These are phyloP conservation scores for Lasioglossum calceatum DNA, from an alignment of 2,888 invertebrate species.

Conservation along the genomic window DNA sequence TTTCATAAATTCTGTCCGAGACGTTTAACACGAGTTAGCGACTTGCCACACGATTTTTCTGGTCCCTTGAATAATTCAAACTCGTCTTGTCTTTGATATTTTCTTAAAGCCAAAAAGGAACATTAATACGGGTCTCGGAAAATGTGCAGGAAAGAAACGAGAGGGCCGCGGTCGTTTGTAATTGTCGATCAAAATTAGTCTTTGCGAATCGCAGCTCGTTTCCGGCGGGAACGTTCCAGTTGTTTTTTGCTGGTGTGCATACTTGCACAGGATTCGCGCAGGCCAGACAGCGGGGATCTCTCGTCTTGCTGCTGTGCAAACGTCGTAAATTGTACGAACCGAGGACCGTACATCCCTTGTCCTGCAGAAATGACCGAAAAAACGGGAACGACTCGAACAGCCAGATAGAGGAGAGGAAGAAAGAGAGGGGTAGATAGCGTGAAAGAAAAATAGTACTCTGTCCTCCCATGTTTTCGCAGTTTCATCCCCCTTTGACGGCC, in stretches of 20 bases:
- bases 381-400: neutral
- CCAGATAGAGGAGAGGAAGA: neutral
- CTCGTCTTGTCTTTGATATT: neutral
- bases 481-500: neutral
- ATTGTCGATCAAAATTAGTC: slow-evolving; percentile 8
- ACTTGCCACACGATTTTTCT: no score
- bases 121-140: neutral
- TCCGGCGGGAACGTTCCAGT: neutral
- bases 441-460: neutral
- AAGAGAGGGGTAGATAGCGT: neutral
- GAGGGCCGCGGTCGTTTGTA: slow-evolving; percentile 8
- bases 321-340: slow-evolving; percentile 12
- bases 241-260: neutral
- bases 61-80: neutral
- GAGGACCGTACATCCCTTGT: neutral
- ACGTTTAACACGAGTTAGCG: no score
- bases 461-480: neutral
- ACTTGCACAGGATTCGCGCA: slow-evolving; percentile 3
- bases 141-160: neutral
- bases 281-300: neutral
- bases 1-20: no score
- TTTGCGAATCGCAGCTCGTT: slow-evolving; percentile 11
- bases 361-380: neutral
- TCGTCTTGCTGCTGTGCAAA: neutral
- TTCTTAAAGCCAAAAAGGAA: neutral